Evolutionary conservation across 2,113 vertebrate species (phyloP).

Genomic region (Sceloporus undulatus): DNA sequence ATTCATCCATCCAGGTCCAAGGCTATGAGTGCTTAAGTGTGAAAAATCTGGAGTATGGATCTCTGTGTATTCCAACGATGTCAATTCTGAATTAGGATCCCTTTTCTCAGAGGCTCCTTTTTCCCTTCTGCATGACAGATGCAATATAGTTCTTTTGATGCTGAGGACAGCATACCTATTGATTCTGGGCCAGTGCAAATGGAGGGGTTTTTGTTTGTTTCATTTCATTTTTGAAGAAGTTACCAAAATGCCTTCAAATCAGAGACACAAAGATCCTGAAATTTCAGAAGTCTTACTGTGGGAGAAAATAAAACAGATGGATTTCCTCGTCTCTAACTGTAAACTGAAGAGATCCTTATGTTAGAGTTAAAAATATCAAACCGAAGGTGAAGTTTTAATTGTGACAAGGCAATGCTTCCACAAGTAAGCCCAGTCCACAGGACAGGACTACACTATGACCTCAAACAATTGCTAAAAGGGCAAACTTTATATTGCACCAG

Average conservation of each 20-base stretch:
- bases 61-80: background rate
- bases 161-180: background rate
- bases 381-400: background rate
- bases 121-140: background rate
- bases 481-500: background rate
- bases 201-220: background rate
- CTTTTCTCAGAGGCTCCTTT: background rate
- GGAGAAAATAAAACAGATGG: background rate
- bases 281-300: background rate
- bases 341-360: background rate
- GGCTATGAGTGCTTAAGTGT: background rate
- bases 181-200: background rate
- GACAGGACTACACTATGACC: background rate
- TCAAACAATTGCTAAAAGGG: constrained; percentile 6
- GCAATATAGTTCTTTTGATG: background rate
- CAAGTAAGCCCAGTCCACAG: background rate
- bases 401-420: background rate
- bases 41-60: background rate
- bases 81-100: background rate
- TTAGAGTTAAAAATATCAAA: background rate
- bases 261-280: background rate
- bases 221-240: background rate
- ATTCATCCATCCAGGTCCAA: background rate
- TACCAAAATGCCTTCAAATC: background rate
- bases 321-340: background rate